These are phyloP conservation scores for Callopanchax toddi DNA, from an alignment of 2,113 vertebrate genomes.

Conservation along the genomic window DNA sequence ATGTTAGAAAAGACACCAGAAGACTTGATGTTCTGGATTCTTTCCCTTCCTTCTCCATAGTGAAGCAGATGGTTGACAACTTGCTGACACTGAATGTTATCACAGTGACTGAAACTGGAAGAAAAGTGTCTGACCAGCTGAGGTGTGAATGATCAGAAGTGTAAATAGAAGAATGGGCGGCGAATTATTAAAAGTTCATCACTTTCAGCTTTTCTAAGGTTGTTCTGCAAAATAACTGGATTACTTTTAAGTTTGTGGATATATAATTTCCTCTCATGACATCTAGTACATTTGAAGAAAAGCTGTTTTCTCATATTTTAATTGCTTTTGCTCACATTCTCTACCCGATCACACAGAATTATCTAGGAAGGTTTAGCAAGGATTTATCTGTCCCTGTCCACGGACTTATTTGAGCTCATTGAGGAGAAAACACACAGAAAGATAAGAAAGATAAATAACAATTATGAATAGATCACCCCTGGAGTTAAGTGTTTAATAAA, in stretches of 20 bases:
- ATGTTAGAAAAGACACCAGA: slow-evolving; percentile 48
- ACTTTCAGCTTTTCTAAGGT: not conserved
- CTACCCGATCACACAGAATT: not conserved
- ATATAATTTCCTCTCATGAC: not conserved
- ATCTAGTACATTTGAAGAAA: not conserved
- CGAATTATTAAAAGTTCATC: slow-evolving; percentile 2
- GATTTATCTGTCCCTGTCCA: slow-evolving; percentile 19
- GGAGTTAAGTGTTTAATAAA: slow-evolving; percentile 16
- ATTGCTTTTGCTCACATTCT: not conserved
- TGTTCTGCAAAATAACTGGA: too few relatives aligned
- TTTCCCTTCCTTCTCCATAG: slow-evolving; percentile 14
- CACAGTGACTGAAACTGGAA: slow-evolving; percentile 31
- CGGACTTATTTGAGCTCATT: slow-evolving; percentile 22
- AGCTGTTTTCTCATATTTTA: not conserved
- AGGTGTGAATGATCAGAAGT: not conserved
- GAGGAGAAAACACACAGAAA: slow-evolving; percentile 28
- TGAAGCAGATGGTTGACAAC: slow-evolving; percentile 46
- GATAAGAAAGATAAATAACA: slow-evolving; percentile 45
- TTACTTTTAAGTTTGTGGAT: not conserved
- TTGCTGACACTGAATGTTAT: slow-evolving; percentile 36
- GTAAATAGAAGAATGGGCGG: not conserved
- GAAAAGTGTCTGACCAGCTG: slow-evolving; percentile 30
- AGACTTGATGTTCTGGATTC: slow-evolving; percentile 20
- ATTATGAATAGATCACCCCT: slow-evolving; percentile 7
- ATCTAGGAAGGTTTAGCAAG: slow-evolving; percentile 17